A percentile compares a stretch with the other conserved stretches of the same genome.
Evolutionary conservation across 64 coral and sea anemone species (phyloP).

Genomic region (Cladopsammia gracilis): DNA sequence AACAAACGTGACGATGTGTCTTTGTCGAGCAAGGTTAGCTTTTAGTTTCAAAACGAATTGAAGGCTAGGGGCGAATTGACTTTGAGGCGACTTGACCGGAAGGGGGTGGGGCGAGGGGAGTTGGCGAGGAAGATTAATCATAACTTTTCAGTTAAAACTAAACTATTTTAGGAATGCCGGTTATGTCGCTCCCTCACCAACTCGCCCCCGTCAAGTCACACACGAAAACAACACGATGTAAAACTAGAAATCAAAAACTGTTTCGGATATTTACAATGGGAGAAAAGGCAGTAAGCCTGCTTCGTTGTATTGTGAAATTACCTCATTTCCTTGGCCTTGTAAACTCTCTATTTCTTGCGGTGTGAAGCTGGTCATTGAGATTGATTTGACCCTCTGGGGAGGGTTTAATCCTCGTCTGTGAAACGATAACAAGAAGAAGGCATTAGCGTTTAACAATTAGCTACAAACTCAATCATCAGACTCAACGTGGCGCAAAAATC

Average conservation of each 20-base stretch:
- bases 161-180: too few species aligned
- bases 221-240: background rate
- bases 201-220: too few species aligned
- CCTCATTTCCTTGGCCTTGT: constrained; percentile 98
- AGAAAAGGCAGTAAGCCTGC: background rate
- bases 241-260: background rate
- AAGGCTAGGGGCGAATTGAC: too few species aligned
- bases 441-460: constrained; percentile 20
- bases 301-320: background rate
- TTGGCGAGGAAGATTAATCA: too few species aligned
- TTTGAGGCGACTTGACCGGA: too few species aligned
- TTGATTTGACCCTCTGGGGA: constrained; percentile 97
- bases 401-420: constrained; percentile 96
- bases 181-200: too few species aligned
- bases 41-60: too few species aligned
- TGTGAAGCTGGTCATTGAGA: constrained; percentile 99
- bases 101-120: too few species aligned
- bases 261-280: background rate
- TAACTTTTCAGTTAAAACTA: too few species aligned
- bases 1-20: too few species aligned
- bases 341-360: constrained; percentile 94
- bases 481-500: constrained; percentile 11
- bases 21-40: too few species aligned
- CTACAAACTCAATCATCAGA: constrained; percentile 3
- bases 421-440: constrained; percentile 33